Percentiles rank a stretch among this genome's conserved stretches.
These are phyloP conservation scores for Indri indri DNA, from an alignment of 2,113 vertebrate genomes.

Conservation along the genomic window DNA sequence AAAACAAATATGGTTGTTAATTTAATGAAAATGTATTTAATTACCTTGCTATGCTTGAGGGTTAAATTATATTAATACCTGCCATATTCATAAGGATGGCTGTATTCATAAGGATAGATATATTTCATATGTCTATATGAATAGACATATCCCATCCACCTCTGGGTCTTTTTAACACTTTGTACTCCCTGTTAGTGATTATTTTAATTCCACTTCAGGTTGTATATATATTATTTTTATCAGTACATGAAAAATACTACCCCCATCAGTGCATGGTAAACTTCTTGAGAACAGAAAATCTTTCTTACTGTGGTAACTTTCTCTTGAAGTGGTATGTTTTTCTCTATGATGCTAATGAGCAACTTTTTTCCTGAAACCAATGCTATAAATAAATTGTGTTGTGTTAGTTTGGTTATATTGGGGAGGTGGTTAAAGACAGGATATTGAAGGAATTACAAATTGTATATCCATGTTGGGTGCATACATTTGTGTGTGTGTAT, in stretches of 20 bases:
- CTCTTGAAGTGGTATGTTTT: background rate
- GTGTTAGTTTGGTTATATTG: background rate
- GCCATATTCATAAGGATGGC: background rate
- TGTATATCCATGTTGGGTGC: background rate
- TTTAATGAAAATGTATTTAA: background rate
- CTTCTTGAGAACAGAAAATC: background rate
- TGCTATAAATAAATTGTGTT: background rate
- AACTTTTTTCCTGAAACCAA: conserved; percentile 7
- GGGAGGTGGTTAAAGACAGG: background rate
- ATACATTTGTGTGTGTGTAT: background rate
- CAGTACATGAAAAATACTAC: background rate
- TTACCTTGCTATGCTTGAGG: background rate
- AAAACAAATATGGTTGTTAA: background rate
- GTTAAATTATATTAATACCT: background rate
- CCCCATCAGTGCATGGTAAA: background rate
- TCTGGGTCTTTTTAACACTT: background rate
- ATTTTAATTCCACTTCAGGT: background rate
- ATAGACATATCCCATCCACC: background rate
- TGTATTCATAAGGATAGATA: background rate
- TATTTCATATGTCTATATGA: background rate
- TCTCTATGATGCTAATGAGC: background rate
- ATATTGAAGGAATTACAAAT: background rate
- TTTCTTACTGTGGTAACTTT: background rate
- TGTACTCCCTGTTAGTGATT: background rate
- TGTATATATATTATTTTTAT: background rate